phyloP scores from a whole-genome alignment of 2,797 vertebrate genomes.

The Vireo griseus region DNA sequence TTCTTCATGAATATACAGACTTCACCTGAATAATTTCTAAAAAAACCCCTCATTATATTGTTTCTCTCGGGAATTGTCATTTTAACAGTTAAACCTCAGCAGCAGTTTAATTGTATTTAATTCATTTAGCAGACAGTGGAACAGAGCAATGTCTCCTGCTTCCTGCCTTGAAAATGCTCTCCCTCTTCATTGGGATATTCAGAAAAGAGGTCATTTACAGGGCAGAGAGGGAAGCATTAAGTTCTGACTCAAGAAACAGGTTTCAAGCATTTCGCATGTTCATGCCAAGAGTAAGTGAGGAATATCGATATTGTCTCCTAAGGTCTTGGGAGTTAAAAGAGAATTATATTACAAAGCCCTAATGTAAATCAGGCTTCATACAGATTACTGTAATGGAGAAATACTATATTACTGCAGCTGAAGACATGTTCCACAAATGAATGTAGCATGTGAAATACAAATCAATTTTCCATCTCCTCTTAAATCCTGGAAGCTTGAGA shows the following conservation, averaged over 20 bases:
- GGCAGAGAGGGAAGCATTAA: background rate
- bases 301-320: background rate
- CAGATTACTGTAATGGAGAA: background rate
- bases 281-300: background rate
- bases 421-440: background rate
- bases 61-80: background rate
- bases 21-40: background rate
- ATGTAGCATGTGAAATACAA: background rate
- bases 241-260: background rate
- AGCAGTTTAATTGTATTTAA: background rate
- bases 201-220: background rate
- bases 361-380: constrained; percentile 35
- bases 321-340: background rate
- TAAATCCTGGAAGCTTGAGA: constrained; percentile 5
- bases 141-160: background rate
- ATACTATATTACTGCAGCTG: background rate
- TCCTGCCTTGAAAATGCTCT: background rate
- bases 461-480: constrained; percentile 14
- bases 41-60: background rate
- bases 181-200: background rate
- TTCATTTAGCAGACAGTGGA: background rate
- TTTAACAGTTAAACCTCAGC: background rate
- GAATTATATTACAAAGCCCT: background rate
- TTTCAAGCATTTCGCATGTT: background rate
- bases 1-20: background rate